Base-by-base conservation (phyloP, 2,888 invertebrate genomes). In the Cancer borealis region DNA sequence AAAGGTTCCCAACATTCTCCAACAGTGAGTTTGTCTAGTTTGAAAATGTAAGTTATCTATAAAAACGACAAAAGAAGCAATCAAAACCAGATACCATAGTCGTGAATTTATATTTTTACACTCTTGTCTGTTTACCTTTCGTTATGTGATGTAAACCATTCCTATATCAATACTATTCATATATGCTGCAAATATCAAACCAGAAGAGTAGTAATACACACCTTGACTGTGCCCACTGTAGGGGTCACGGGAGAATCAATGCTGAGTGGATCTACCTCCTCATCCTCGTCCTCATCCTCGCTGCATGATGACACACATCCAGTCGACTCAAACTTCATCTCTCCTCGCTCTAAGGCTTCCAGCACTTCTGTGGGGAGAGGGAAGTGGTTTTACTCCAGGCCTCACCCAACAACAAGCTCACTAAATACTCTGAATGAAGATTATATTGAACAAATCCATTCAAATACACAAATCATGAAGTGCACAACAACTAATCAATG, bases 341-440 rank as follows among this genome's bases (percentile, higher is more conserved):
- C 98, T 1, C 99, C 98, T 2, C 98, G 97, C 96, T 99, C 98
- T 84, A 99, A 96, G 0, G 98, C 97, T 96, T 98, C 98, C 96
- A 99, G 97, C 96, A 98, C 98, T 96, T 98, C 98, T 97, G 96
- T 8, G 97, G 97, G 96, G 92, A 87, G 49, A 94, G 93, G 95
- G 93, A 88, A 79, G 73, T n/a, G 45, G 26, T 92, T 92, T 4
- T 3, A 46, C 45, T 88, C 88, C 46, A 6, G 3, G 88, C 30
- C 14, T 88, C 88, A 88, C 46, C 46, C 21, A 47, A 4, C n/a
- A 26, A 45, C 8, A 54, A 8, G 14, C 14, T 54, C 54, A 8
- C 54, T 39, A 39, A 39, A 39, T 39, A 39, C 39, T 39, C 39
- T 39, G 39, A 39, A 39, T 39, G 39, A 39, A 39, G 39, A 39